Conservation (phyloP, 2,113 vertebrate species). For the Nesogale talazaci region DNA sequence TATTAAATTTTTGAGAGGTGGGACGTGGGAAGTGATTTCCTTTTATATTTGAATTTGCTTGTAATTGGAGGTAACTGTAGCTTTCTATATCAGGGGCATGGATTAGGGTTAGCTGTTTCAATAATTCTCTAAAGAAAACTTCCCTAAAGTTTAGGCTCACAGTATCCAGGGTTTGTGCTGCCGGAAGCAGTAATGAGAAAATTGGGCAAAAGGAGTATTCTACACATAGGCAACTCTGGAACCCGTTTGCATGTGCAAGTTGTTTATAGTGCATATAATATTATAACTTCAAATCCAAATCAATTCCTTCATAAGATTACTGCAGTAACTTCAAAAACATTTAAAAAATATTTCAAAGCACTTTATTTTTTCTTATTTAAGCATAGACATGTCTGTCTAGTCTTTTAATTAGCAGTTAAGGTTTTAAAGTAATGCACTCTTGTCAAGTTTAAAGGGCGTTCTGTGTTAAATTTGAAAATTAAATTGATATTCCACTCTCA, state of each 20-base stretch:
- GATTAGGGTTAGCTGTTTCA: neutral
- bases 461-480: slow-evolving; percentile 35
- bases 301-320: neutral
- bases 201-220: neutral
- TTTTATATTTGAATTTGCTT: slow-evolving; percentile 2
- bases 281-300: neutral
- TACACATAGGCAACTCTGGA: neutral
- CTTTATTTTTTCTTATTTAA: neutral
- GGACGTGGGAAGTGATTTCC: too few species aligned
- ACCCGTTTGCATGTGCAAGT: neutral
- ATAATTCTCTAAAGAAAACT: slow-evolving; percentile 41
- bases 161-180: neutral
- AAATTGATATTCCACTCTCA: neutral
- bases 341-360: neutral
- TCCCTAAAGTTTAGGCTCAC: neutral
- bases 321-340: slow-evolving; percentile 29
- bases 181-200: slow-evolving; percentile 23
- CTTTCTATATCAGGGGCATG: neutral
- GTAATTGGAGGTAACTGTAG: neutral
- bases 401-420: slow-evolving; percentile 42
- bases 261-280: neutral
- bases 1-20: too few species aligned
- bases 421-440: slow-evolving; percentile 42
- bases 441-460: slow-evolving; percentile 35
- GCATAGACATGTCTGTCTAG: neutral